These are phyloP conservation scores for Drosophila bocqueti DNA, from an alignment of 1,140 invertebrate genomes.

Conservation along the genomic window DNA sequence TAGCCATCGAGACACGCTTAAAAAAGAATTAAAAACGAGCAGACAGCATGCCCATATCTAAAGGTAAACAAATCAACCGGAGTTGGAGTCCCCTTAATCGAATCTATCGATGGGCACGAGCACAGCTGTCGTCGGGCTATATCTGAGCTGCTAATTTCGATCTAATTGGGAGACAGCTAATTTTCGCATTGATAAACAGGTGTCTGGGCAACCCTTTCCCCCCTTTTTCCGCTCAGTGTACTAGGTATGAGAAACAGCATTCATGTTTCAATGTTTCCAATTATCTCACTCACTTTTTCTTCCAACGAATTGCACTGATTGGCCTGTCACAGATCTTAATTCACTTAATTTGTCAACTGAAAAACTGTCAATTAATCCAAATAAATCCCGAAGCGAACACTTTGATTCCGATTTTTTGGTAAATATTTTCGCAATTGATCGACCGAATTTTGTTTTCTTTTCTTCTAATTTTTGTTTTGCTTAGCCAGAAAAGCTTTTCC, in stretches of 20 bases:
- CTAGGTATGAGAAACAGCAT: not conserved
- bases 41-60: conserved; percentile 26
- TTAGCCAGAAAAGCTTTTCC: conserved; percentile 28
- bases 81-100: conserved; percentile 18
- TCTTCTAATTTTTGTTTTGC: conserved; percentile 36
- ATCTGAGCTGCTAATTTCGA: conserved; percentile 28
- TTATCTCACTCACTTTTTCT: conserved; percentile 39
- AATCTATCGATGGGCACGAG: conserved; percentile 21
- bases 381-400: conserved; percentile 13
- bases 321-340: conserved; percentile 35
- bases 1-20: not conserved
- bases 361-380: conserved; percentile 48
- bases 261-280: not conserved
- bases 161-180: conserved; percentile 32
- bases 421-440: conserved; percentile 36
- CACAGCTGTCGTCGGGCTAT: conserved; percentile 19
- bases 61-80: conserved; percentile 21
- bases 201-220: conserved; percentile 19
- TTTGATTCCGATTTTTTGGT: conserved; percentile 17
- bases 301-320: conserved; percentile 27
- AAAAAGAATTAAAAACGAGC: not conserved
- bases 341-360: conserved; percentile 30
- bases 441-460: conserved; percentile 15
- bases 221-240: not conserved
- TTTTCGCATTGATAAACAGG: conserved; percentile 54